Percentiles rank a stretch among this genome's conserved stretches.
Conservation (phyloP, 2,888 invertebrate genomes). For the Sylvicola fuscatus region DNA sequence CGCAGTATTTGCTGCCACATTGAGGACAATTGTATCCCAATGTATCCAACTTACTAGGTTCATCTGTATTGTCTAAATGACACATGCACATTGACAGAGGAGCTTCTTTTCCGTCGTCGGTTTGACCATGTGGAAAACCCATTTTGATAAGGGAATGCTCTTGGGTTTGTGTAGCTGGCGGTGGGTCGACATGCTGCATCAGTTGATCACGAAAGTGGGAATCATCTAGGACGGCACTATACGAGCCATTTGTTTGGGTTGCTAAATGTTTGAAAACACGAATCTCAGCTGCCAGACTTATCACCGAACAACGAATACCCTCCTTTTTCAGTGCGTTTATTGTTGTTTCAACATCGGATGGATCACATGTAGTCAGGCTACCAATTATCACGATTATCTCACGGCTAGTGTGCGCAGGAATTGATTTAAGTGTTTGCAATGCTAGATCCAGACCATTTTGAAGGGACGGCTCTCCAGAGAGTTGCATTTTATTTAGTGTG, state of each 20-base stretch:
- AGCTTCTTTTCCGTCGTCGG: constrained; percentile 36
- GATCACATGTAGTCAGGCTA: constrained; percentile 92
- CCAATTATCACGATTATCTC: constrained; percentile 85
- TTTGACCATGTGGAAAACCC: constrained; percentile 78
- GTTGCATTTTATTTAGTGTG: constrained; percentile 38
- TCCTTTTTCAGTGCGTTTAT: constrained; percentile 54
- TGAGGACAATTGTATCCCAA: constrained; percentile 84
- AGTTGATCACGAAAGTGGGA: constrained; percentile 48
- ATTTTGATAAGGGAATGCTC: constrained; percentile 79
- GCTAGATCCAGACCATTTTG: constrained; percentile 91
- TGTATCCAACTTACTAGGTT: constrained; percentile 43
- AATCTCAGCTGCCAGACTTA: constrained; percentile 90
- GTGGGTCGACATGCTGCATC: constrained; percentile 43
- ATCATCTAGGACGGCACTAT: constrained; percentile 72
- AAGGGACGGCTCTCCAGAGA: constrained; percentile 85
- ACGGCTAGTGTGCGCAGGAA: constrained; percentile 87
- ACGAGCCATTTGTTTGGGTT: constrained; percentile 68
- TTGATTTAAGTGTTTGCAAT: constrained; percentile 56
- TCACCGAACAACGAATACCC: constrained; percentile 82
- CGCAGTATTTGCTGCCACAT: constrained; percentile 94
- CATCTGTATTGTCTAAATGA: constrained; percentile 58
- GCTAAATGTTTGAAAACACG: constrained; percentile 74
- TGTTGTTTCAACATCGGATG: constrained; percentile 72
- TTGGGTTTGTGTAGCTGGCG: constrained; percentile 46
- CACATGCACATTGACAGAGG: constrained; percentile 85